Percentiles rank a stretch among this genome's conserved stretches.
These are phyloP conservation scores for Eutrigla gurnardus DNA, from an alignment of 2,797 vertebrate genomes.

Conservation along the genomic window DNA sequence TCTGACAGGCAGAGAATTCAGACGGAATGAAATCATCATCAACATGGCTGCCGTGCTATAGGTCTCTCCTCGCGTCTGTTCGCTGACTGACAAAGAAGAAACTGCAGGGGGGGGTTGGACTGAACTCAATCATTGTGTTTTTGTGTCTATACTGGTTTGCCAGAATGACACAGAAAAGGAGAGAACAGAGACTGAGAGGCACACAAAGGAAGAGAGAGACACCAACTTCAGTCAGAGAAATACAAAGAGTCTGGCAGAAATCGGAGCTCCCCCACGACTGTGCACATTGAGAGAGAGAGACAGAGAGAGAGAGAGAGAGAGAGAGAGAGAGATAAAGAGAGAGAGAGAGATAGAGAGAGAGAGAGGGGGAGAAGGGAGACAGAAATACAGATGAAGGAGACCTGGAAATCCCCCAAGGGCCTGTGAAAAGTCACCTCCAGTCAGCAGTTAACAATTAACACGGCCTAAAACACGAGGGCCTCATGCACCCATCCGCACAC, in stretches of 20 bases:
- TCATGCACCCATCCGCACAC: slow-evolving; percentile 16
- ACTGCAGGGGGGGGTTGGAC: slow-evolving; percentile 45
- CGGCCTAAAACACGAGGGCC: slow-evolving; percentile 45
- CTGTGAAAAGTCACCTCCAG: slow-evolving; percentile 67
- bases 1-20: slow-evolving; percentile 72
- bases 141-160: slow-evolving; percentile 47
- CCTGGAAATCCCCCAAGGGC: slow-evolving; percentile 48
- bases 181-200: slow-evolving; percentile 32
- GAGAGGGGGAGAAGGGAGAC: slow-evolving; percentile 23
- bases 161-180: slow-evolving; percentile 49
- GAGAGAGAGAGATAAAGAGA: slow-evolving; percentile 28
- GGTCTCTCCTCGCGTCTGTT: slow-evolving; percentile 57
- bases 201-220: slow-evolving; percentile 38
- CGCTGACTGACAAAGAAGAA: slow-evolving; percentile 62
- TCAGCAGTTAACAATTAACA: slow-evolving; percentile 72
- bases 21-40: slow-evolving; percentile 74
- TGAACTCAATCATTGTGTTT: slow-evolving; percentile 58
- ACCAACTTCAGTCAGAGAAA: slow-evolving; percentile 36
- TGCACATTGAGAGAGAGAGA: slow-evolving; percentile 23
- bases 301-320: slow-evolving; percentile 13
- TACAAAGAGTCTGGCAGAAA: slow-evolving; percentile 36
- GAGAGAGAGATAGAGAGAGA: no score
- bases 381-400: slow-evolving; percentile 58
- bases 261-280: slow-evolving; percentile 53
- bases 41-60: slow-evolving; percentile 59